Conservation (phyloP, 2,113 vertebrate genomes). For the Hepsetus odoe region DNA sequence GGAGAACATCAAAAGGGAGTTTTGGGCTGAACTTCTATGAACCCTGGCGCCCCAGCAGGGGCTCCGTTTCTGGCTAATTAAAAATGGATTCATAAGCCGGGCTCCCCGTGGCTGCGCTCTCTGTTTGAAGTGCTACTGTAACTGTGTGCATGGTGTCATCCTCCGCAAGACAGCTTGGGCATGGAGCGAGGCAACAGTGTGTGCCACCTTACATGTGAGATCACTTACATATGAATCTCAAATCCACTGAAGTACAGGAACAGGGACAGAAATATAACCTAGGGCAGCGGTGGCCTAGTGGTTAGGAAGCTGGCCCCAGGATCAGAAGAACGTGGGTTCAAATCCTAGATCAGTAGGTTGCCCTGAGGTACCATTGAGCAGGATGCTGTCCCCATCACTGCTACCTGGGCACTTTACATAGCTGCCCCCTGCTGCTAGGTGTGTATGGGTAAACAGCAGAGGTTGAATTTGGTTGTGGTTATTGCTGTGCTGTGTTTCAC, state of each 20-base stretch:
- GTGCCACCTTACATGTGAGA: not conserved
- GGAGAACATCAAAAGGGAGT: constrained; percentile 39
- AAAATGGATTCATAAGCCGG: constrained; percentile 53
- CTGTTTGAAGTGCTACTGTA: constrained; percentile 48
- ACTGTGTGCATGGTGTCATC: constrained; percentile 39
- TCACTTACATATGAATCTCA: not conserved
- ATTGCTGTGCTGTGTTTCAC: too few relatives aligned
- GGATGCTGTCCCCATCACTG: too few relatives aligned
- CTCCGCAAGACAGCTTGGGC: not conserved
- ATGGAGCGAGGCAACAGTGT: not conserved
- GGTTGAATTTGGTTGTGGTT: too few relatives aligned
- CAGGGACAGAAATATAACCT: not conserved
- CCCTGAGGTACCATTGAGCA: too few relatives aligned
- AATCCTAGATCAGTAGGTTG: too few relatives aligned
- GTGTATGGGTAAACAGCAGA: too few relatives aligned
- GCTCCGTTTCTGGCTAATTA: constrained; percentile 55
- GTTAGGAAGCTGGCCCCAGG: too few relatives aligned
- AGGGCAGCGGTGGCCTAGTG: too few relatives aligned
- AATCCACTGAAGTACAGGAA: not conserved
- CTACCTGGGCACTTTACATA: too few relatives aligned
- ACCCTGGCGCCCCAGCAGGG: constrained; percentile 40
- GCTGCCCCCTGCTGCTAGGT: too few relatives aligned
- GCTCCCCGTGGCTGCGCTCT: constrained; percentile 26
- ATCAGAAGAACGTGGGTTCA: too few relatives aligned
- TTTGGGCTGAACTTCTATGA: constrained; percentile 43